Base-by-base conservation (phyloP, 1,140 invertebrate species). In the Pantala flavescens region DNA sequence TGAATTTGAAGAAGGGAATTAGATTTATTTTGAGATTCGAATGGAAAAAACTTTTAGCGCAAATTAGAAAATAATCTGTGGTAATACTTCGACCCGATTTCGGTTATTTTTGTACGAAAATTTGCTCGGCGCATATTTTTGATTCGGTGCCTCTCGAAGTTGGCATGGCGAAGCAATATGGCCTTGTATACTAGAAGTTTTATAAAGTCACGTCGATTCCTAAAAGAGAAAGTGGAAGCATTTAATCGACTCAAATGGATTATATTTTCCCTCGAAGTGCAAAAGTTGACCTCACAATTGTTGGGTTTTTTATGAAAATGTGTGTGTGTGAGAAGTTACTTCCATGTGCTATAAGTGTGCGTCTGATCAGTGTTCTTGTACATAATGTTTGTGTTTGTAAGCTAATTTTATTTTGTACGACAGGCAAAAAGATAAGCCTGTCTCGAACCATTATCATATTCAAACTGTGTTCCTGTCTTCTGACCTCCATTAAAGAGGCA, bases 181-280 rank as follows among this genome's bases (percentile, higher is more conserved):
- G 49, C 49, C 49, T 63, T 63, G 49, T 63, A 63, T 16, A 21
- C 49, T 63, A 63, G 49, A 63, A 63, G 49, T 63, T 63, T 49
- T 63, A 63, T 19, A 63, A 63, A 63, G 49, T 63, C 49, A 63
- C 49, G 49, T 21, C 49, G 49, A 63, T 63, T 63, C 49, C 49
- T 63, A 63, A 63, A 63, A 63, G 49, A 63, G 49, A 63, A 63
- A 63, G 49, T 19, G 49, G 49, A 63, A 63, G 49, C 49, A 63
- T 63, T 63, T 63, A 63, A 63, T 63, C 49, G 49, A 21, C 49
- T 21, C 3, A 16, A 16, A 19, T 21, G 14, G 14, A 19, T 5
- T 11, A 7, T 63, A 63, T 63, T 63, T 63, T 63, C 12, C 49
- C n/a, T 16, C 16, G n/a, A 16, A 19, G 49, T 63, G n/a, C n/a